Conservation (phyloP, 2,113 vertebrate species). For the Strix aluco region DNA sequence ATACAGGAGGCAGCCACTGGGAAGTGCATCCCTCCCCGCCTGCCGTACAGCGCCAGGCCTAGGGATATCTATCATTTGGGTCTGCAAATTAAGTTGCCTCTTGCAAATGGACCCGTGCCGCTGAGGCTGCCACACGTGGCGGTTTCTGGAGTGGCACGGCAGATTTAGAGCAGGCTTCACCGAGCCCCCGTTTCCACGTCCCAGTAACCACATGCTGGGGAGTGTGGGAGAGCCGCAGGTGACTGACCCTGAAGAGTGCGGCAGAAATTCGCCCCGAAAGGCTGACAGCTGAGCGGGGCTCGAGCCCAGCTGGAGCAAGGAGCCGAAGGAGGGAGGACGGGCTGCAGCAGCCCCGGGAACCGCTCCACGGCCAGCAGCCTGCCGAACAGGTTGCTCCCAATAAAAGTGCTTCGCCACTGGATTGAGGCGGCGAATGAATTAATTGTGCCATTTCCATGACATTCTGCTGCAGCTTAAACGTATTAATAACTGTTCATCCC, state of each 20-base stretch:
- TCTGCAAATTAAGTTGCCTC: background rate
- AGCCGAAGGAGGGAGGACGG: background rate
- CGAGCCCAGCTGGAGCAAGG: conserved; percentile 46
- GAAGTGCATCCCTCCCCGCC: background rate
- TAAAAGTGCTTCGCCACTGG: conserved; percentile 29
- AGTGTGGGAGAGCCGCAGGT: conserved; percentile 77
- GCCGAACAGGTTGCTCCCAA: background rate
- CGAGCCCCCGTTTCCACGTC: background rate
- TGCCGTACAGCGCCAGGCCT: accelerated
- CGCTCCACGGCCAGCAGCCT: background rate
- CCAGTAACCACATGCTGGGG: conserved; percentile 57
- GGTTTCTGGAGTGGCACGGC: background rate
- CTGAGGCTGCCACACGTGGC: background rate
- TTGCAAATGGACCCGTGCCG: background rate
- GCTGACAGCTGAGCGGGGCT: conserved; percentile 72
- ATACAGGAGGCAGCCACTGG: accelerated
- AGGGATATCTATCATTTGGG: background rate
- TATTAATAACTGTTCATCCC: conserved; percentile 46
- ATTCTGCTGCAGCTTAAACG: conserved; percentile 47
- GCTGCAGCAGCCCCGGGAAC: conserved; percentile 13
- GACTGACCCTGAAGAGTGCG: conserved; percentile 37
- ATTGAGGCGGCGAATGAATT: conserved; percentile 38
- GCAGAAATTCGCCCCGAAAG: conserved; percentile 47
- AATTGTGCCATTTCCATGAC: conserved; percentile 56
- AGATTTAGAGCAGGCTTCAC: background rate